phyloP scores from a whole-genome alignment of 2,888 invertebrate species.

The Tortrix viridana region DNA sequence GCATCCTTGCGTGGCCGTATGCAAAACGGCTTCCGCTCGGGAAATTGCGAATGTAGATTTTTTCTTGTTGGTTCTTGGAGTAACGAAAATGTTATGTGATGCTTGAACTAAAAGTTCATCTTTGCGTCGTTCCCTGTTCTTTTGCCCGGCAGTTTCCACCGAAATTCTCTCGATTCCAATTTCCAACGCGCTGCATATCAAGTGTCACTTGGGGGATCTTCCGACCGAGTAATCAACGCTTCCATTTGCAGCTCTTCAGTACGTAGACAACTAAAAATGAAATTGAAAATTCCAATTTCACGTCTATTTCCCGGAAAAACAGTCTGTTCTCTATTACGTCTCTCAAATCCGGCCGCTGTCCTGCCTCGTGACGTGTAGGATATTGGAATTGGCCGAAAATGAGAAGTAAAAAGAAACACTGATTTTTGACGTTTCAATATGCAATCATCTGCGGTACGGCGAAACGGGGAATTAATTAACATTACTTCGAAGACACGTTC shows the following conservation, averaged over 20 bases:
- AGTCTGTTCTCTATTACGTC: conserved; percentile 74
- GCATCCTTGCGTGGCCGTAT: conserved; percentile 45
- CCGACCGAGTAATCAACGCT: conserved; percentile 41
- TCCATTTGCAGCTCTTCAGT: conserved; percentile 55
- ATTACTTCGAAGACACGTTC: conserved; percentile 50
- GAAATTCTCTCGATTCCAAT: conserved; percentile 25
- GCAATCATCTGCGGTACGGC: conserved; percentile 70
- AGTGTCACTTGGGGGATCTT: conserved; percentile 35
- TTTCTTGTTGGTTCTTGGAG: conserved; percentile 8
- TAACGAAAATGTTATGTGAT: conserved; percentile 17
- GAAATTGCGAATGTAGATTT: conserved; percentile 34
- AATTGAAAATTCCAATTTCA: conserved; percentile 77
- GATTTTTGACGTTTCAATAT: conserved; percentile 81
- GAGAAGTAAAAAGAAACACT: conserved; percentile 78
- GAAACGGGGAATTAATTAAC: conserved; percentile 67
- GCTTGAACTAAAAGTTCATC: conserved; percentile 21
- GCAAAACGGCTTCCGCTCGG: conserved; percentile 36
- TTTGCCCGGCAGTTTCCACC: conserved; percentile 17
- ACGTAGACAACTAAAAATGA: conserved; percentile 66
- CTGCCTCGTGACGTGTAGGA: conserved; percentile 71
- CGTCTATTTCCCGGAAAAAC: conserved; percentile 77
- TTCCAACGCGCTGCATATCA: conserved; percentile 26
- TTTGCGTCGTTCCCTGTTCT: conserved; percentile 1
- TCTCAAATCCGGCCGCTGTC: conserved; percentile 65
- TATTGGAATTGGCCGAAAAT: conserved; percentile 78